Base-by-base conservation (phyloP, 2,888 invertebrate species). In the Oxytorus armatus region DNA sequence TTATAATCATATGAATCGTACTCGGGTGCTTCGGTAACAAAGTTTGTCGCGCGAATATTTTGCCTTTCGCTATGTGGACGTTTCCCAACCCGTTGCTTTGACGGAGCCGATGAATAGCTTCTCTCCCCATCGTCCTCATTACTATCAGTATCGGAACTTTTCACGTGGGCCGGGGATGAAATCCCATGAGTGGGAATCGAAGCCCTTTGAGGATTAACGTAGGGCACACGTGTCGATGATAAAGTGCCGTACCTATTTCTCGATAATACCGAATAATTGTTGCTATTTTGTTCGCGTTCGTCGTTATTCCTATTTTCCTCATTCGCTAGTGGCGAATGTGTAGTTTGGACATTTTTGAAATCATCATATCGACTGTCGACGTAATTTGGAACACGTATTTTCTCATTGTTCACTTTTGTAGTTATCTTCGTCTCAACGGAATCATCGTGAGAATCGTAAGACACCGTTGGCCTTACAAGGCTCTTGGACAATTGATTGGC, bases 1-100 rank as follows among this genome's bases (percentile, higher is more conserved):
- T 16, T 33, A 8, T 23, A 18, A n/a, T 74, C 69, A 1, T 70
- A 33, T 14, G 33, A 70, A 7, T 72, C 44, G 53, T 53, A 61
- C 7, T 21, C 59, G 2, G 66, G 29, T 14, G 36, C 3, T 57
- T 2, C 0, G 8, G 16, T n/a, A 0, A 25, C 21, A 10, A 33
- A 18, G 21, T 33, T 36, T 3, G 23, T 25, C 2, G 1, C 11
- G n/a, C 1, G 39, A 57, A 59, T 63, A 25, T 25, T 36, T 2
- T 39, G 49, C 25, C 65, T 16, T 10, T 25, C 18, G 14, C 44
- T 5, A n/a, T 10, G 47, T 8, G 11, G 16, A 14, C 44, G 29
- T 16, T 29, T 23, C 65, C 7, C 47, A 14, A 8, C 18, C 18
- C 18, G 18, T 14, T 4, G 47, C 4, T 18, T 18, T 8, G 47